phyloP scores from a whole-genome alignment of 2,797 vertebrate genomes.

The Oryzias sinensis region DNA sequence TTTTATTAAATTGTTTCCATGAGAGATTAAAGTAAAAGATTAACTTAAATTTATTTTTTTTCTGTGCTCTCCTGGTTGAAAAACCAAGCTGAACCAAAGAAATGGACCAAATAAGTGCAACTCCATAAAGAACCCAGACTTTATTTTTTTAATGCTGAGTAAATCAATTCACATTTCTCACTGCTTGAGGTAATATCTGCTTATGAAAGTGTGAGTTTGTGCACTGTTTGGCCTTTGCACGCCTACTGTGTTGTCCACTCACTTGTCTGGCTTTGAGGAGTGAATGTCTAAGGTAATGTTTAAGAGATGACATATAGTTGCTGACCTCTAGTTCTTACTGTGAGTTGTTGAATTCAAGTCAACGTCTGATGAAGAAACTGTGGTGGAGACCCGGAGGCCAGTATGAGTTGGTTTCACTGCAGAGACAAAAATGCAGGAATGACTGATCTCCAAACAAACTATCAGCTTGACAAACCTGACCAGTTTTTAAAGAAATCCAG shows the following conservation, averaged over 20 bases:
- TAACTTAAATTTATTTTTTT: too few species aligned
- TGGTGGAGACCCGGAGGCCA: too few species aligned
- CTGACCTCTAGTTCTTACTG: background rate
- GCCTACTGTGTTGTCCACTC: slow-evolving; percentile 12
- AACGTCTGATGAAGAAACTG: too few species aligned
- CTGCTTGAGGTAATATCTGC: slow-evolving; percentile 34
- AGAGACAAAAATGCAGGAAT: too few species aligned
- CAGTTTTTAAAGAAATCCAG: too few species aligned
- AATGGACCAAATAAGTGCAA: slow-evolving; percentile 17
- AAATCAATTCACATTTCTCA: slow-evolving; percentile 41
- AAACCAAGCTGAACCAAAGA: background rate
- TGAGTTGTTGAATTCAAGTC: too few species aligned
- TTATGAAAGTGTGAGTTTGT: slow-evolving; percentile 9
- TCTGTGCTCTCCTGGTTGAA: too few species aligned
- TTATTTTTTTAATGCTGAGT: slow-evolving; percentile 14
- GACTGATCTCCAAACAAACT: too few species aligned
- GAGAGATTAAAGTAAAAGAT: background rate
- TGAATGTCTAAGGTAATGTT: too few species aligned
- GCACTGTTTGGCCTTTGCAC: slow-evolving; percentile 9
- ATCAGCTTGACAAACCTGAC: too few species aligned
- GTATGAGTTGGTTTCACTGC: too few species aligned
- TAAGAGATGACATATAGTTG: background rate
- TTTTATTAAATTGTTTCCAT: background rate
- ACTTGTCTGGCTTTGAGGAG: slow-evolving; percentile 4
- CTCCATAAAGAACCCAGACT: slow-evolving; percentile 24